Conservation (phyloP, 2,888 invertebrate genomes). For the Aphrophora alni region DNA sequence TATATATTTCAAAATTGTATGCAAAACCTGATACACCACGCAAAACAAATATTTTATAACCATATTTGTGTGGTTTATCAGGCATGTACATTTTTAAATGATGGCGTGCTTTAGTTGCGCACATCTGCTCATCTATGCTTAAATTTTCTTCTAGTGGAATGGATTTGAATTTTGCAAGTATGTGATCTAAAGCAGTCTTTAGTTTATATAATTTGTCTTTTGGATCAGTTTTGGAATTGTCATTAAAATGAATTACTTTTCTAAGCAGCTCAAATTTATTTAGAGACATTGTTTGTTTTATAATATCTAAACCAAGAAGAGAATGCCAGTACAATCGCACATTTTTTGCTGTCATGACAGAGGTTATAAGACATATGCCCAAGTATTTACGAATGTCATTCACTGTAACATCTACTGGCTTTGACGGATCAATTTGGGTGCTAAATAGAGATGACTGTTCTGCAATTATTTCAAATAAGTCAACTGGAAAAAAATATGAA, state of each 20-base stretch:
- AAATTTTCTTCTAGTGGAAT: conserved; percentile 19
- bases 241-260: conserved; percentile 24
- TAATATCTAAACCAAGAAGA: conserved; percentile 20
- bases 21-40: conserved; percentile 51
- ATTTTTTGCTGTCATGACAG: conserved; percentile 22
- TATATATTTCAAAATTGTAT: conserved; percentile 53
- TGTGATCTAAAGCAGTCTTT: neutral
- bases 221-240: neutral
- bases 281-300: conserved; percentile 17
- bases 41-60: conserved; percentile 53
- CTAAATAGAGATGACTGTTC: conserved; percentile 21
- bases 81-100: conserved; percentile 41
- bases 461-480: conserved; percentile 13
- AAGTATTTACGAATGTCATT: conserved; percentile 14
- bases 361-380: conserved; percentile 10
- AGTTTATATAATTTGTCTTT: conserved; percentile 25
- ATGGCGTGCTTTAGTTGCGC: conserved; percentile 47
- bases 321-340: conserved; percentile 20
- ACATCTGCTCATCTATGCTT: conserved; percentile 39
- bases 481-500: conserved; percentile 11
- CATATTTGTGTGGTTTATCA: conserved; percentile 46
- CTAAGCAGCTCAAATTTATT: conserved; percentile 17
- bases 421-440: conserved; percentile 17
- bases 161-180: conserved; percentile 12
- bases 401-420: too few species aligned